Percentiles rank a stretch among this genome's conserved stretches.
phyloP scores from a whole-genome alignment of 2,797 vertebrate genomes.

The Chloroceryle inda region DNA sequence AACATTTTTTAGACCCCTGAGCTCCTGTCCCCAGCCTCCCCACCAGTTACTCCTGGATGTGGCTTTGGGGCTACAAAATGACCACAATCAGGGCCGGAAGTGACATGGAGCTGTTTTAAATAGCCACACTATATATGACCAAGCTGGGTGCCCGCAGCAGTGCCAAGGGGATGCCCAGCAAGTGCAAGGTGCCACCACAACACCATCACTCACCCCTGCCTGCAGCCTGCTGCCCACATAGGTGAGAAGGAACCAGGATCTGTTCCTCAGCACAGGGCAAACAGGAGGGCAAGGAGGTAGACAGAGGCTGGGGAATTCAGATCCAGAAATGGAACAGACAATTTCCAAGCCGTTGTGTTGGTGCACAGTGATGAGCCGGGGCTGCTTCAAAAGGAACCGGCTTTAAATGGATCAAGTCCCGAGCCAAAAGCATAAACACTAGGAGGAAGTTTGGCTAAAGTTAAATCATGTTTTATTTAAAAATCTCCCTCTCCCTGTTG shows the following conservation, averaged over 20 bases:
- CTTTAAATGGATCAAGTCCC: conserved; percentile 69
- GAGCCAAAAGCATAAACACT: conserved; percentile 80
- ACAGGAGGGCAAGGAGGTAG: neutral
- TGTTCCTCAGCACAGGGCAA: rapidly evolving
- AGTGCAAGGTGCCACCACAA: neutral
- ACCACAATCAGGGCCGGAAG: rapidly evolving
- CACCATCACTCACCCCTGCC: neutral
- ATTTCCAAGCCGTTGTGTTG: neutral
- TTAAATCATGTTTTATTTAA: conserved; percentile 83
- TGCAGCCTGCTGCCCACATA: rapidly evolving
- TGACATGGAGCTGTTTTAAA: rapidly evolving
- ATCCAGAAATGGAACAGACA: conserved; percentile 18
- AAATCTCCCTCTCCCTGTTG: conserved; percentile 69
- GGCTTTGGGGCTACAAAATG: neutral
- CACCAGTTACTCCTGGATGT: rapidly evolving
- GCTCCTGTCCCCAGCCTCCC: neutral
- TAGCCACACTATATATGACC: rapidly evolving
- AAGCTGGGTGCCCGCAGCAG: rapidly evolving
- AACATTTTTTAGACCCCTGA: neutral
- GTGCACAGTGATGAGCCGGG: conserved; percentile 51
- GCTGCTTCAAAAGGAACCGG: conserved; percentile 74
- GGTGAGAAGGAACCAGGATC: neutral
- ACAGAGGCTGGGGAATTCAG: neutral
- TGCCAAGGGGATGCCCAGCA: rapidly evolving
- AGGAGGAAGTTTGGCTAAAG: conserved; percentile 81